phyloP scores from a whole-genome alignment of 1,140 invertebrate species.

The Trachymyrmex cornetzi region DNA sequence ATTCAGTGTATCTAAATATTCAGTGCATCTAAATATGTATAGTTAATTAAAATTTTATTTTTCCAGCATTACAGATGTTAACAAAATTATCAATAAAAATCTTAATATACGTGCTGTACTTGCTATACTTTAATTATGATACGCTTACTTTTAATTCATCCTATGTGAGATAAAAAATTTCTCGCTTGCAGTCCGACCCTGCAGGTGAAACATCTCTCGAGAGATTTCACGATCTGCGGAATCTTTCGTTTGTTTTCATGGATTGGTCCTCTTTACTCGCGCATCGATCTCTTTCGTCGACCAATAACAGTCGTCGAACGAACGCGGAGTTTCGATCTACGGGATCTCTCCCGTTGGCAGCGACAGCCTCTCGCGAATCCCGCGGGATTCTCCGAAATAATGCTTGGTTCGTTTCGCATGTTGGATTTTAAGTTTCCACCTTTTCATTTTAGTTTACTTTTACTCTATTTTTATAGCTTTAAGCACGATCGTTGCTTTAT shows the following conservation, averaged over 20 bases:
- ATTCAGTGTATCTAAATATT: background rate
- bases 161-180: background rate
- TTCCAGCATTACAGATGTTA: background rate
- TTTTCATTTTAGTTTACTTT: background rate
- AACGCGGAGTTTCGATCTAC: constrained; percentile 46
- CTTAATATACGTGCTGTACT: background rate
- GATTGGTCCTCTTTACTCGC: constrained; percentile 44
- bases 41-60: background rate
- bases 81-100: background rate
- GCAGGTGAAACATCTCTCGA: background rate
- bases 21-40: no score
- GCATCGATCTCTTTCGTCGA: constrained; percentile 43
- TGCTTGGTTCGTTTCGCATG: constrained; percentile 38
- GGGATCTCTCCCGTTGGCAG: background rate
- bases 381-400: constrained; percentile 42
- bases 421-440: constrained; percentile 18
- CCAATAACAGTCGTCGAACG: constrained; percentile 52
- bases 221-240: constrained; percentile 47
- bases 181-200: constrained; percentile 17
- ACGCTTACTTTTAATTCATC: background rate
- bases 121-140: background rate
- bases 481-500: background rate
- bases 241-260: constrained; percentile 62
- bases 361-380: constrained; percentile 42
- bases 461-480: background rate